phyloP scores from a whole-genome alignment of 1,140 invertebrate species.

The Temnothorax nylanderi region DNA sequence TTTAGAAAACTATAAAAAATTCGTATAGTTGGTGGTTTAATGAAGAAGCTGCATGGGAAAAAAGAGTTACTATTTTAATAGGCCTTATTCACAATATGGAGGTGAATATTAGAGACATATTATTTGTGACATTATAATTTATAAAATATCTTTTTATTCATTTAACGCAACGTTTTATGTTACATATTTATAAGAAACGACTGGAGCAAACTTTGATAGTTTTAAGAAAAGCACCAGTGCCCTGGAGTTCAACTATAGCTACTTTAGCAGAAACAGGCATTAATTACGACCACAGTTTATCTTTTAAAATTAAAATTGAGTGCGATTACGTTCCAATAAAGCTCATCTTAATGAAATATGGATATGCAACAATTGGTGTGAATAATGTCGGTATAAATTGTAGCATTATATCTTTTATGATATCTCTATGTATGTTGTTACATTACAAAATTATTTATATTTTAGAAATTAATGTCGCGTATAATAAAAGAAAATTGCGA shows the following conservation, averaged over 20 bases:
- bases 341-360: conserved; percentile 80
- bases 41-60: conserved; percentile 80
- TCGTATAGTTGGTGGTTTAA: conserved; percentile 79
- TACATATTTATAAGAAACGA: conserved; percentile 70
- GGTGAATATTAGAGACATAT: conserved; percentile 58
- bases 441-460: conserved; percentile 35
- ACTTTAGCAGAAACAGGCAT: conserved; percentile 73
- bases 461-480: conserved; percentile 75
- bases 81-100: conserved; percentile 76
- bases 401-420: background rate
- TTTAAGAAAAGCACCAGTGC: conserved; percentile 79
- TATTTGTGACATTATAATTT: background rate
- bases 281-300: conserved; percentile 75
- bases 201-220: conserved; percentile 77
- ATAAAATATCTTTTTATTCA: conserved; percentile 24
- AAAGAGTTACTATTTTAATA: conserved; percentile 74
- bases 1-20: conserved; percentile 74
- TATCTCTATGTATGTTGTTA: background rate
- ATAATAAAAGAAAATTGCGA: conserved; percentile 78
- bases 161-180: conserved; percentile 10
- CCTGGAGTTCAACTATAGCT: conserved; percentile 77
- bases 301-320: conserved; percentile 76
- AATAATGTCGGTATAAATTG: conserved; percentile 71
- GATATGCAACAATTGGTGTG: conserved; percentile 76
- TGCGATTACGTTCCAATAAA: conserved; percentile 76